Conservation (phyloP, 92 coral and sea anemone genomes). For the Bergia puertoricense region DNA sequence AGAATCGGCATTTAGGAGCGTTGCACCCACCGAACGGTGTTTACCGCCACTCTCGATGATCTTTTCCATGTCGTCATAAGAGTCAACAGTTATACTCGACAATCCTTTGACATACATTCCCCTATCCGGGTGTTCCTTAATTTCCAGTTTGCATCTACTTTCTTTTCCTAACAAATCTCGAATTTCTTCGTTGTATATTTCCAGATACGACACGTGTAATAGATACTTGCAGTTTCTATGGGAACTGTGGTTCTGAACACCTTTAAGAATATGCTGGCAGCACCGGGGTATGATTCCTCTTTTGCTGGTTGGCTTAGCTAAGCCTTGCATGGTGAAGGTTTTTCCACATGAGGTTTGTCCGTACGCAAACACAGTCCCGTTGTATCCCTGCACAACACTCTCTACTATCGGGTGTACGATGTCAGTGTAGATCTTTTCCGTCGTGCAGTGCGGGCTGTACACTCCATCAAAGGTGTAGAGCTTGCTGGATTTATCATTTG, state of each 20-base stretch:
- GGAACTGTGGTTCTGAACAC: conserved; percentile 54
- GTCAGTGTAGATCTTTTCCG: conserved; percentile 78
- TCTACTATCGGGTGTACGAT: conserved; percentile 85
- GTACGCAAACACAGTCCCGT: conserved; percentile 90
- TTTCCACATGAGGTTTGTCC: conserved; percentile 93
- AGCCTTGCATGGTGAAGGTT: conserved; percentile 88
- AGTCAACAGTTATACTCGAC: conserved; percentile 80
- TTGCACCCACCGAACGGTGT: conserved; percentile 85
- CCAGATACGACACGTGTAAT: conserved; percentile 81
- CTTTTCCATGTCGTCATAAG: conserved; percentile 73
- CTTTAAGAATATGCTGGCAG: conserved; percentile 73
- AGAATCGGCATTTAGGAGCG: conserved; percentile 76
- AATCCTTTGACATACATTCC: conserved; percentile 88
- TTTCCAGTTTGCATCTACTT: conserved; percentile 66
- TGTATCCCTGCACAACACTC: conserved; percentile 85
- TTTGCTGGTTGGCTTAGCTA: conserved; percentile 55
- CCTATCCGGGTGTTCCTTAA: conserved; percentile 84
- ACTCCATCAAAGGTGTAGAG: conserved; percentile 85
- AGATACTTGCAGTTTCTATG: conserved; percentile 71
- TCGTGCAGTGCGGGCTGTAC: conserved; percentile 66
- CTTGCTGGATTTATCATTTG: conserved; percentile 51
- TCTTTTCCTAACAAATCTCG: conserved; percentile 75
- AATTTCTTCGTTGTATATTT: conserved; percentile 84
- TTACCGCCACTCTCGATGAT: conserved; percentile 68
- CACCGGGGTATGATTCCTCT: conserved; percentile 82